These are phyloP conservation scores for Danio kyathit DNA, from an alignment of 2,797 vertebrate species.

Conservation along the genomic window DNA sequence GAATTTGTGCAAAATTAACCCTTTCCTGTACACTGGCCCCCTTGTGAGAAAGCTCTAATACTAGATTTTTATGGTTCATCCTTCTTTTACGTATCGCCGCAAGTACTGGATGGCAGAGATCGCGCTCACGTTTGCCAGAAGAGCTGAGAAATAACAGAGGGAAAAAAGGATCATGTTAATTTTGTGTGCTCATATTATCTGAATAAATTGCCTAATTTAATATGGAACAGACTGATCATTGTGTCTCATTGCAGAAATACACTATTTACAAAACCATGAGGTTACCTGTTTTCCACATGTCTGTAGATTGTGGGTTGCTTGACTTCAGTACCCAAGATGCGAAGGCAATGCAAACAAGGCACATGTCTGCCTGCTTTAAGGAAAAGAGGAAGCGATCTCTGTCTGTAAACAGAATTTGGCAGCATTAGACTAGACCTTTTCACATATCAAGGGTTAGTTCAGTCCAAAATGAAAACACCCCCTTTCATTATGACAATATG, in stretches of 20 bases:
- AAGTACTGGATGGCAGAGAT: slow-evolving; percentile 95
- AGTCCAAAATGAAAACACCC: no score
- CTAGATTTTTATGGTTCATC: slow-evolving; percentile 59
- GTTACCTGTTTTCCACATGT: slow-evolving; percentile 95
- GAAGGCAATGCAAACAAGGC: slow-evolving; percentile 93
- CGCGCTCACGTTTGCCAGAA: slow-evolving; percentile 93
- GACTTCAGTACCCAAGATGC: slow-evolving; percentile 94
- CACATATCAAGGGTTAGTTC: background rate
- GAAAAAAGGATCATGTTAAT: slow-evolving; percentile 37
- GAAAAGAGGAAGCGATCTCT: slow-evolving; percentile 70
- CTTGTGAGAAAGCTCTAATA: slow-evolving; percentile 60
- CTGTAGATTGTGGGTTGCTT: slow-evolving; percentile 85
- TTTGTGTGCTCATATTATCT: slow-evolving; percentile 52
- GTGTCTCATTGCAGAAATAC: slow-evolving; percentile 25
- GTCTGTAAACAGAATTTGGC: slow-evolving; percentile 66
- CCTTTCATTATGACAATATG: no score
- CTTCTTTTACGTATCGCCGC: slow-evolving; percentile 79
- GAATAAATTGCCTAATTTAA: slow-evolving; percentile 38
- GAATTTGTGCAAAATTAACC: slow-evolving; percentile 53
- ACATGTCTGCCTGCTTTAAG: slow-evolving; percentile 89
- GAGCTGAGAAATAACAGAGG: slow-evolving; percentile 79
- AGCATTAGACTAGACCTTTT: background rate
- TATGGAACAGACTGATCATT: slow-evolving; percentile 24
- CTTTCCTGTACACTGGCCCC: slow-evolving; percentile 67
- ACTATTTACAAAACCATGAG: background rate